phyloP scores from a whole-genome alignment of 2,797 vertebrate species.

The Limosa lapponica region DNA sequence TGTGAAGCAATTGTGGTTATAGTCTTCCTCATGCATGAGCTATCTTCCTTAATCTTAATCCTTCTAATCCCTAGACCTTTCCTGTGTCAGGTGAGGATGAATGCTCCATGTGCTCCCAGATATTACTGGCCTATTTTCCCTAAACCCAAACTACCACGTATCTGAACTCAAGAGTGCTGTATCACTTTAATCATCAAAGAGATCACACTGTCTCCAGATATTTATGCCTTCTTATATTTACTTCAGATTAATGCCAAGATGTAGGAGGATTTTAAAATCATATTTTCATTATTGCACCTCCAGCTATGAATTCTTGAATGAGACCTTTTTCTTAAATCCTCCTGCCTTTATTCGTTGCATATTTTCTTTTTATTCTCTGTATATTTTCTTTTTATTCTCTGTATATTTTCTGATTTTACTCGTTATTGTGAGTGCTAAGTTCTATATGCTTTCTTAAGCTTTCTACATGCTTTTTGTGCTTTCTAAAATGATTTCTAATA shows the following conservation, averaged over 20 bases:
- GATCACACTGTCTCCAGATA: not conserved
- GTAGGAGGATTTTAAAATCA: not conserved
- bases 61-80: conserved; percentile 19
- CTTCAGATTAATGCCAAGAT: not conserved
- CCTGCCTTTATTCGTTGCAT: not conserved
- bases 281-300: not conserved
- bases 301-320: not conserved
- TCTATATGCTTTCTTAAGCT: not conserved
- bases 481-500: not conserved
- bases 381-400: not conserved
- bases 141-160: not conserved
- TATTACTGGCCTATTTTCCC: not conserved
- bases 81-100: conserved; percentile 26
- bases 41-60: conserved; percentile 33
- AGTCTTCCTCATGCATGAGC: not conserved
- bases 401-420: not conserved
- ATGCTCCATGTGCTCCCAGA: not conserved
- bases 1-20: not conserved
- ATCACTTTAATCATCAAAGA: not conserved
- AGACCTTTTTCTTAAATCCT: not conserved
- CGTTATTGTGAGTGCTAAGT: not conserved
- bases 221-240: not conserved
- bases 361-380: not conserved
- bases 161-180: not conserved
- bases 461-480: not conserved